A percentile compares a stretch with the other conserved stretches of the same genome.
Evolutionary conservation across 1,140 invertebrate species (phyloP).

Genomic region (Sogatella furcifera): DNA sequence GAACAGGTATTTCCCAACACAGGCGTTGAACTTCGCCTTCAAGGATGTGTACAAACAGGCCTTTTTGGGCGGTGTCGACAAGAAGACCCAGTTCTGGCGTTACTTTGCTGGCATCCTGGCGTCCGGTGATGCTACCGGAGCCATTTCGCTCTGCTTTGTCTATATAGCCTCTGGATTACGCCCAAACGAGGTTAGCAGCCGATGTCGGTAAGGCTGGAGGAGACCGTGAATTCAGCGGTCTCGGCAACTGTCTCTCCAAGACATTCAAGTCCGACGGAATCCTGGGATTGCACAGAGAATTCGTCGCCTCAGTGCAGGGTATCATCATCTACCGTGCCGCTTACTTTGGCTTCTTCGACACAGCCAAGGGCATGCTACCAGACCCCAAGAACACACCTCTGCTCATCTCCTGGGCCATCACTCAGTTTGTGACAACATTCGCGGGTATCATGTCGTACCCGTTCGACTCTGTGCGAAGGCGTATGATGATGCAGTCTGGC

Average conservation of each 20-base stretch:
- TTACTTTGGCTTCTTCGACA: slow-evolving; percentile 91
- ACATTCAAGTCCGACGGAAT: slow-evolving; percentile 75
- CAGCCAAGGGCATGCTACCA: slow-evolving; percentile 76
- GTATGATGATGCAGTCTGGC: slow-evolving; percentile 85
- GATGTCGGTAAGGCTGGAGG: slow-evolving; percentile 63
- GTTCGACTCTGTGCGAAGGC: slow-evolving; percentile 78
- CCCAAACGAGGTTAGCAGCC: slow-evolving; percentile 79
- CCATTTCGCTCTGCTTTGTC: slow-evolving; percentile 88
- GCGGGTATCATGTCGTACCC: slow-evolving; percentile 78
- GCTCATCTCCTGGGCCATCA: slow-evolving; percentile 68
- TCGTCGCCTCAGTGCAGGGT: slow-evolving; percentile 81
- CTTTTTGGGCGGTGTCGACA: slow-evolving; percentile 75
- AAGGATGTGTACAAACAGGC: slow-evolving; percentile 82
- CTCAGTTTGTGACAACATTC: slow-evolving; percentile 60
- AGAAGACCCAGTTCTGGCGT: slow-evolving; percentile 80
- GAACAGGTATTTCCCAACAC: slow-evolving; percentile 87
- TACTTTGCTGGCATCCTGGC: slow-evolving; percentile 82
- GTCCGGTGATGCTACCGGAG: slow-evolving; percentile 88
- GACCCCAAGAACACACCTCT: slow-evolving; percentile 72
- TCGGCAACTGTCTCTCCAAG: slow-evolving; percentile 72
- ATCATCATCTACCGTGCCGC: slow-evolving; percentile 80
- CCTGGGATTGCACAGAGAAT: slow-evolving; percentile 77
- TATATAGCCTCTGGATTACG: slow-evolving; percentile 94
- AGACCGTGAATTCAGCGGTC: slow-evolving; percentile 70
- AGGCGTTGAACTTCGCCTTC: slow-evolving; percentile 93